Base-by-base conservation (phyloP, 2,888 invertebrate genomes). In the Nysson spinosus region DNA sequence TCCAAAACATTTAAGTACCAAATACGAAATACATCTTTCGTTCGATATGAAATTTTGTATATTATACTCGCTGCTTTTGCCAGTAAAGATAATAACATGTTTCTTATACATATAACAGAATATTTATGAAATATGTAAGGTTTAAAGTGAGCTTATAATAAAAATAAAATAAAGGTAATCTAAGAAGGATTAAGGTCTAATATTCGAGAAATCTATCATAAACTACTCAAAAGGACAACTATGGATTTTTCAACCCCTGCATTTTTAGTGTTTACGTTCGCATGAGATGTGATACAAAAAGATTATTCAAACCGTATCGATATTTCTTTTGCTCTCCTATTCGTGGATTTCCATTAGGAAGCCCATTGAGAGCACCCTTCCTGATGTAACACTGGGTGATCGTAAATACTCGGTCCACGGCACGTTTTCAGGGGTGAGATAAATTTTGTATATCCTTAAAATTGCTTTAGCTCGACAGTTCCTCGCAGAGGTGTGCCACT, bases 371-470 rank as follows among this genome's bases (percentile, higher is more conserved):
- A 14, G 26, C 26, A 42, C 42, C 42, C 42, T 12, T 40, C 14
- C 20, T 22, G 22, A 22, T n/a, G 40, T 40, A 40, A 14, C 42
- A 17, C 24, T 12, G 26, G 26, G 14, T 14, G 24, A 12, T 12
- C 26, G 26, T 42, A 42, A 42, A 42, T 42, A 24, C 26, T 26
- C 26, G 14, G 14, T n/a, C 9, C 42, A 12, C 12, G 42, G 42
- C 26, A 42, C 14, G 34, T 14, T 14, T 14, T 34, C 34, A 7
- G 14, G 26, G 42, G 24, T 5, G 26, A 26, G 26, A 17, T 42
- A 42, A 42, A 42, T 42, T 42, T 42, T 26, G 42, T 42, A 26
- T 42, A 42, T 42, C 42, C 42, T 14, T 26, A 26, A 42, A 42
- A 42, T 42, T 42, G 42, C 42, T 42, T n/a, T 9, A 17, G 16